Base-by-base conservation (phyloP, 2,888 invertebrate species). In the Allolobophora icterica region DNA sequence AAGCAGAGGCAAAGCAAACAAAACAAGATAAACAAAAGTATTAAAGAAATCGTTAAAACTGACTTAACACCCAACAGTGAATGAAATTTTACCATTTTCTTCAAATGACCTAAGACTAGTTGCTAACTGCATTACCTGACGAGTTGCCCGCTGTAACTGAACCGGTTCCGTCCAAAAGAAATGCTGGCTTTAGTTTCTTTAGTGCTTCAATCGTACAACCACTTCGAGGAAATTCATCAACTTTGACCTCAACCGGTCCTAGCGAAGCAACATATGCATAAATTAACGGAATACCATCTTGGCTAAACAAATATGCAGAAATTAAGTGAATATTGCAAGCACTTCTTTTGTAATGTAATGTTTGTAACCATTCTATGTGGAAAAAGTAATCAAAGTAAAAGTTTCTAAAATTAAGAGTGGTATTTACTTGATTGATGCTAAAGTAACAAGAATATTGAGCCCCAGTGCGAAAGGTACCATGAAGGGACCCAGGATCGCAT, bases 221-320 rank as follows among this genome's bases (percentile, higher is more conserved):
- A 84, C 95, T 95, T 94, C 96, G 96, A 11, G 97, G 97, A 94
- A 96, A 97, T 95, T 97, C 97, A 95, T 98, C 98, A 92, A 96
- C 94, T 21, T 91, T 93, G 4, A 95, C 93, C 71, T 92, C 93
- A 21, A 93, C 91, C 35, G 42, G 30, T 13, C 91, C 92, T 92
- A 89, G 8, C 35, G 71, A 91, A 34, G 15, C n/a, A 89, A 42
- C 40, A 52, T 52, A 58, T 45, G 21, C 89, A 91, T 3, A 35
- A 34, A 90, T 24, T 38, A 91, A 33, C 21, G 3, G 1, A 21
- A 90, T 45, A 91, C 4, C 8, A 38, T 8, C 90, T 91, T 91
- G 84, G 34, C 52, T 35, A 90, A 34, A 2, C 30, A 4, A 40
- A 45, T 33, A 52, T 42, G 33, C 58, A 91, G 15, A 35, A 34